A percentile compares a stretch with the other conserved stretches of the same genome.
Evolutionary conservation across 2,797 vertebrate species (phyloP).

Genomic region (Echiichthys vipera): DNA sequence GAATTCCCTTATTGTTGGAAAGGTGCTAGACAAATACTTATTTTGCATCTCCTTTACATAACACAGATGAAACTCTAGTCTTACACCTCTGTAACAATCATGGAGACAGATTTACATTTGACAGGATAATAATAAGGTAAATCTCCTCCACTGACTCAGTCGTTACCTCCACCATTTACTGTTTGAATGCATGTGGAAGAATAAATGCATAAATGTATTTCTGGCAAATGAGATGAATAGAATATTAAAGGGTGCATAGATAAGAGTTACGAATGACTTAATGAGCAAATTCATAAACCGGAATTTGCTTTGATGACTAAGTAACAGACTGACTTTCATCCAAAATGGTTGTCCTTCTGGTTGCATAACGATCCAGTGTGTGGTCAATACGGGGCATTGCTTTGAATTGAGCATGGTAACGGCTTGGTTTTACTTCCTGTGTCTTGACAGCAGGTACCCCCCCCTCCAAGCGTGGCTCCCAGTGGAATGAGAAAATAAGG

Average conservation of each 20-base stretch:
- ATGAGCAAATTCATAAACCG: slow-evolving; percentile 36
- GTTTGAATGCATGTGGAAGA: slow-evolving; percentile 31
- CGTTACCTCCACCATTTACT: slow-evolving; percentile 23
- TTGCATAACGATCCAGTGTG: slow-evolving; percentile 14
- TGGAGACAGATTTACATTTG: slow-evolving; percentile 34
- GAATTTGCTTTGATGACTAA: slow-evolving; percentile 22
- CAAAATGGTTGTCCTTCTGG: slow-evolving; percentile 14
- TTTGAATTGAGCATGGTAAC: slow-evolving; percentile 38
- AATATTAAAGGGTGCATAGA: slow-evolving; percentile 22
- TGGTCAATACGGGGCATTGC: background rate
- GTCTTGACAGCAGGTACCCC: slow-evolving; percentile 46
- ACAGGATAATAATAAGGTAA: slow-evolving; percentile 29
- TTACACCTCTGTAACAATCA: slow-evolving; percentile 15
- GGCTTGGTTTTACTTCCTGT: slow-evolving; percentile 18
- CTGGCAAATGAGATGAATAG: slow-evolving; percentile 15
- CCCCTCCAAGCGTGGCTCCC: slow-evolving; percentile 35
- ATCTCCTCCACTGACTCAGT: slow-evolving; percentile 28
- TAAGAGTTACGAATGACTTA: slow-evolving; percentile 26
- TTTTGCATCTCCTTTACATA: background rate
- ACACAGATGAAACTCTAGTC: slow-evolving; percentile 2
- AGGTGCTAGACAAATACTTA: background rate
- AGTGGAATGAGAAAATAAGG: slow-evolving; percentile 43
- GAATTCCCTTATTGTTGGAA: background rate
- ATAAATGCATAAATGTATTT: slow-evolving; percentile 40
- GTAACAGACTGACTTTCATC: slow-evolving; percentile 26